Evolutionary conservation across 2,888 invertebrate species (phyloP).

Genomic region (Sthenelais limicola): DNA sequence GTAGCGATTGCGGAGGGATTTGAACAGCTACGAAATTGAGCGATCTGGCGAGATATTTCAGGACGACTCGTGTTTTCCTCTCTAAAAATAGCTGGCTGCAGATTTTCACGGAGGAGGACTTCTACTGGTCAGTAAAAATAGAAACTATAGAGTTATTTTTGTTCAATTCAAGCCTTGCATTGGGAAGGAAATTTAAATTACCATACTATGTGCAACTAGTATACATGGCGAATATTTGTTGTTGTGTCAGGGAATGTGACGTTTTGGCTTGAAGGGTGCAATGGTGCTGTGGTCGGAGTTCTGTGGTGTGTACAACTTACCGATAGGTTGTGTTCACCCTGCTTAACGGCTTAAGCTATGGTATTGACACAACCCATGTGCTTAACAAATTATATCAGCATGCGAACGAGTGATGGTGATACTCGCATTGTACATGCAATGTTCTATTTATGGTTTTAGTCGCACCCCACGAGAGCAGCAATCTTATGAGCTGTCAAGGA

Average conservation of each 20-base stretch:
- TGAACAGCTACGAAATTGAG: constrained; percentile 11
- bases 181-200: constrained; percentile 38
- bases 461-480: no score
- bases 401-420: no score
- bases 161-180: constrained; percentile 52
- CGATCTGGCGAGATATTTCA: constrained; percentile 39
- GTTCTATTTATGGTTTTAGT: no score
- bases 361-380: no score
- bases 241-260: constrained; percentile 19
- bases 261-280: constrained; percentile 17
- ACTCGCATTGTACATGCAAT: no score
- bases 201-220: not conserved
- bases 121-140: constrained; percentile 70
- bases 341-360: no score
- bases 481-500: no score
- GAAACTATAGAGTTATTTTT: constrained; percentile 61
- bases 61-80: constrained; percentile 56
- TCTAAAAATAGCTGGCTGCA: constrained; percentile 63
- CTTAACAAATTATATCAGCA: no score
- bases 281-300: no score
- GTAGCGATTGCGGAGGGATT: constrained; percentile 24
- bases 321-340: no score
- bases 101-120: constrained; percentile 59
- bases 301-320: no score
- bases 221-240: not conserved